phyloP scores from a whole-genome alignment of 1,140 invertebrate genomes.

The Pissodes strobi region DNA sequence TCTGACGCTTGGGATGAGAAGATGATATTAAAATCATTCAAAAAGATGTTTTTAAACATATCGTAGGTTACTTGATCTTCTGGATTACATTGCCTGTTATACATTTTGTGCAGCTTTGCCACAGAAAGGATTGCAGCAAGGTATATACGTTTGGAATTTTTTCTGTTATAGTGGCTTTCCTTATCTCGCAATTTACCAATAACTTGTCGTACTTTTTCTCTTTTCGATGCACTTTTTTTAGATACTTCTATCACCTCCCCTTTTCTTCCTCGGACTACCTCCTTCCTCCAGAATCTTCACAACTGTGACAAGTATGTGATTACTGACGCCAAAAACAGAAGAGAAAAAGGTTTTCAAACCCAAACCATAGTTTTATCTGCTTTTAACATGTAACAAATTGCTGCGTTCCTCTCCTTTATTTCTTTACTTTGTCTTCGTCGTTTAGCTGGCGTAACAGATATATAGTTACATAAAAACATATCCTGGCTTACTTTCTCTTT shows the following conservation, averaged over 20 bases:
- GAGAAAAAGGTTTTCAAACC: too few species aligned
- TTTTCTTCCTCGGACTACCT: not conserved
- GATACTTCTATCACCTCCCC: not conserved
- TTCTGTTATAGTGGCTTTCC: not conserved
- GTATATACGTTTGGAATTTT: too few species aligned
- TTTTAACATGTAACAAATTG: not conserved
- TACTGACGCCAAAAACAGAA: too few species aligned
- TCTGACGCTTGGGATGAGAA: conserved; percentile 4
- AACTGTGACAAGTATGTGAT: too few species aligned
- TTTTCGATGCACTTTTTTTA: too few species aligned
- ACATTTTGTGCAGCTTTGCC: not conserved
- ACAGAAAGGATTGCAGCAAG: not conserved
- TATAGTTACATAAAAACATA: too few species aligned
- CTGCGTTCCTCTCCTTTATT: not conserved
- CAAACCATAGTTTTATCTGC: too few species aligned
- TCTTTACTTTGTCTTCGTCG: not conserved
- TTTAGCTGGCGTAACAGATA: too few species aligned
- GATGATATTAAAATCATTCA: not conserved
- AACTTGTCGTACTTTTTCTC: not conserved
- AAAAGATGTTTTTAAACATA: conserved; percentile 25
- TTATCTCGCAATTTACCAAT: not conserved
- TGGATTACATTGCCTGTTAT: too few species aligned
- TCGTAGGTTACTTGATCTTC: not conserved
- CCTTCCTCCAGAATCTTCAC: too few species aligned
- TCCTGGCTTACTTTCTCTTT: not conserved